phyloP scores from a whole-genome alignment of 2,113 vertebrate genomes.

The Clarias gariepinus region DNA sequence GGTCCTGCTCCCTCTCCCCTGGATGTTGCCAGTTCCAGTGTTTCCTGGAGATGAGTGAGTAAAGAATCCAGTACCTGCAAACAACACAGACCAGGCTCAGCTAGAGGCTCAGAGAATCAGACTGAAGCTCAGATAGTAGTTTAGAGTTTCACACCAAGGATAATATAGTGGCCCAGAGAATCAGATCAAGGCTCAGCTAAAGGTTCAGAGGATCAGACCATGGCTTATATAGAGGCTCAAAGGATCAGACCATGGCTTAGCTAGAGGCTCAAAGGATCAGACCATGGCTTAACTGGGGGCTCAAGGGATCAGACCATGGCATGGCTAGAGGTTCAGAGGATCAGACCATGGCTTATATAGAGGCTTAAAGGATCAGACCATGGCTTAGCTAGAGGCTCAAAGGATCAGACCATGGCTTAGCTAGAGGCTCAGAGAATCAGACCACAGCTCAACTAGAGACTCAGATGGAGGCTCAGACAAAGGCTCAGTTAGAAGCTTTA shows the following conservation, averaged over 20 bases:
- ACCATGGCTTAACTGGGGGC: background rate
- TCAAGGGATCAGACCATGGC: background rate
- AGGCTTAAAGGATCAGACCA: background rate
- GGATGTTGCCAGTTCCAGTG: slow-evolving; percentile 82
- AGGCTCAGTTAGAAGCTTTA: background rate
- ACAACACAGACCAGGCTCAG: background rate
- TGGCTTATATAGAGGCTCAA: background rate
- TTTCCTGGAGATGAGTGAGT: slow-evolving; percentile 87
- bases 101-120: background rate
- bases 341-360: background rate
- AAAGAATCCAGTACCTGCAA: slow-evolving; percentile 87
- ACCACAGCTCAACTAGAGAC: background rate
- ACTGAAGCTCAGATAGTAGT: background rate
- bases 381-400: background rate
- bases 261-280: background rate
- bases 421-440: background rate
- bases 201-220: background rate
- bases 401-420: background rate
- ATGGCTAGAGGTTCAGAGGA: background rate
- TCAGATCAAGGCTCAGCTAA: background rate
- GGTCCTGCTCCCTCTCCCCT: slow-evolving; percentile 79
- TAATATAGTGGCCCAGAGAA: background rate
- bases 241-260: background rate
- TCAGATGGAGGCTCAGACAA: background rate
- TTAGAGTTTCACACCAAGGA: background rate